phyloP scores from a whole-genome alignment of 2,888 invertebrate genomes.

The Phasia obesa region DNA sequence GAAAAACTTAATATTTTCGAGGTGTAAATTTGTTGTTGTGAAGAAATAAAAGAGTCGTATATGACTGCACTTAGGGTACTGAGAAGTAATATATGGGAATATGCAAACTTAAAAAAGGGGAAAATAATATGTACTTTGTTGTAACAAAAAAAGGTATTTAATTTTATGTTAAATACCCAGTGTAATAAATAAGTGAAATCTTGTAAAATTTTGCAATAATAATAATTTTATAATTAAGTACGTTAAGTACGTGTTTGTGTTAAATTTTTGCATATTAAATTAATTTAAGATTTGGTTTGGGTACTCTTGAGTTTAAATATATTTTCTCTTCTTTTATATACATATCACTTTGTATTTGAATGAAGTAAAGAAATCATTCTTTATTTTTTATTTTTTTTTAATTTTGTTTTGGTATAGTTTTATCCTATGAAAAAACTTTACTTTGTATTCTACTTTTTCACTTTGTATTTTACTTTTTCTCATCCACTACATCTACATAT shows the following conservation, averaged over 20 bases:
- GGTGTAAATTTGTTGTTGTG: too few relatives aligned
- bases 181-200: neutral
- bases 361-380: neutral
- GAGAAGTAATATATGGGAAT: neutral
- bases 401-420: slow-evolving; percentile 1
- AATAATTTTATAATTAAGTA: neutral
- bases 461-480: slow-evolving; percentile 19
- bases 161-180: neutral
- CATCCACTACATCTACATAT: too few relatives aligned
- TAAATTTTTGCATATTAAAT: too few relatives aligned
- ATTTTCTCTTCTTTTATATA: too few relatives aligned
- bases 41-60: too few relatives aligned
- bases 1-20: too few relatives aligned
- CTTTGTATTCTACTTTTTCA: neutral
- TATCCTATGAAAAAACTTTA: slow-evolving; percentile 9
- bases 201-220: neutral
- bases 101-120: neutral
- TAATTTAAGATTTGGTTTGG: too few relatives aligned
- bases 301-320: too few relatives aligned
- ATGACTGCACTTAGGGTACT: slow-evolving; percentile 9
- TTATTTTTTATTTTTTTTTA: neutral
- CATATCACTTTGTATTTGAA: neutral
- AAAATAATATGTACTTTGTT: slow-evolving; percentile 43
- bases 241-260: too few relatives aligned
- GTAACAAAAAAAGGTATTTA: slow-evolving; percentile 45